Evolutionary conservation across 2,797 vertebrate genomes (phyloP).

Genomic region (Pipistrellus pipistrellus): DNA sequence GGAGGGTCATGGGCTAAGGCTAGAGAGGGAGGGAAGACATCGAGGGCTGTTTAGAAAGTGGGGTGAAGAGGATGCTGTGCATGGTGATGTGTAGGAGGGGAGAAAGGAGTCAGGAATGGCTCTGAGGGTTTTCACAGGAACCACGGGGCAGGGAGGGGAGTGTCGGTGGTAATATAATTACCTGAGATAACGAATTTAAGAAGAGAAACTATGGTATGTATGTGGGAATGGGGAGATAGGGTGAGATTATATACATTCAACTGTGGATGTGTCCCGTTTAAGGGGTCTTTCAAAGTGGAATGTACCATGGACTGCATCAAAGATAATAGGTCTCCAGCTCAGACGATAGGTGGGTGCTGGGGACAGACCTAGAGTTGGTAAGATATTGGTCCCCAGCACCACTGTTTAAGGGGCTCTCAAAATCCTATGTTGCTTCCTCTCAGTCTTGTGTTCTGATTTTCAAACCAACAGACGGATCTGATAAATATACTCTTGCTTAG

Average conservation of each 20-base stretch:
- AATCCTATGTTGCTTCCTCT: background rate
- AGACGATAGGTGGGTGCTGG: background rate
- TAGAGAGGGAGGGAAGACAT: background rate
- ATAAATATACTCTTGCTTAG: background rate
- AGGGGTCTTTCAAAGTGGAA: background rate
- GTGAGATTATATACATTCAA: background rate
- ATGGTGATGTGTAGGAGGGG: background rate
- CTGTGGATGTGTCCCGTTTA: background rate
- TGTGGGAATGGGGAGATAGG: background rate
- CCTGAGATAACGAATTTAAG: background rate
- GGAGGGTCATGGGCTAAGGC: background rate
- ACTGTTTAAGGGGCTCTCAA: background rate
- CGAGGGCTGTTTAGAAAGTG: background rate
- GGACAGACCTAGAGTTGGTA: background rate
- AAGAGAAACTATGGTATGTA: background rate
- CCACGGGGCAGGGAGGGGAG: rapidly evolving
- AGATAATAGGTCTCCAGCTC: background rate
- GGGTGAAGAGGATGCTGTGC: background rate
- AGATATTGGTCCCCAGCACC: no score
- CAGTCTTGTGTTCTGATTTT: slow-evolving; percentile 19
- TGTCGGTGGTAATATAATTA: background rate
- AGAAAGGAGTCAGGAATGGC: background rate
- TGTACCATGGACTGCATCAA: background rate
- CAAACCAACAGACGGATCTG: background rate
- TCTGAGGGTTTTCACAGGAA: background rate